Percentiles rank a stretch among this genome's conserved stretches.
phyloP scores from a whole-genome alignment of 2,888 invertebrate genomes.

The Stegana nigrithorax region DNA sequence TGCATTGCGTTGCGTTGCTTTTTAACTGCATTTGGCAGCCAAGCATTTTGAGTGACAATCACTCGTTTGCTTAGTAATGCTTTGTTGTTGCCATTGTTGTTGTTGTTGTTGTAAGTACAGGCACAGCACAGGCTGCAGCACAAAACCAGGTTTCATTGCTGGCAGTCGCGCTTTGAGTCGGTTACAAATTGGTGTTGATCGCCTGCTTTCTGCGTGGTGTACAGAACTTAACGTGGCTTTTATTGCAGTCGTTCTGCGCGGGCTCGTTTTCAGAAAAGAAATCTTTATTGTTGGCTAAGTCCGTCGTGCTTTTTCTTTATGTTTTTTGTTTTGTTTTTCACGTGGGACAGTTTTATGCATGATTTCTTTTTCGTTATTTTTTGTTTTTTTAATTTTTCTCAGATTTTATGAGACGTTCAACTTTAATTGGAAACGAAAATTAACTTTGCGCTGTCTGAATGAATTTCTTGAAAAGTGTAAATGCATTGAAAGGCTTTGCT shows the following conservation, averaged over 20 bases:
- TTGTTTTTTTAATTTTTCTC: neutral
- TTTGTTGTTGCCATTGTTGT: neutral
- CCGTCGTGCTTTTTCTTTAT: neutral
- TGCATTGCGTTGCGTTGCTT: neutral
- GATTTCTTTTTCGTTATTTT: neutral
- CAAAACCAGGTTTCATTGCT: no score
- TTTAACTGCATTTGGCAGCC: slow-evolving; percentile 4
- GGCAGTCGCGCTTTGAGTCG: neutral
- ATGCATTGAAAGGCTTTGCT: no score
- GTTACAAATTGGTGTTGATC: slow-evolving; percentile 4
- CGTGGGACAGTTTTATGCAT: slow-evolving; percentile 4
- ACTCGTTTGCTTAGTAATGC: neutral
- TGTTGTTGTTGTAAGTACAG: no score
- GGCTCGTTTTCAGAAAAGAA: neutral
- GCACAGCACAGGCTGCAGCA: no score
- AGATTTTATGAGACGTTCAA: neutral
- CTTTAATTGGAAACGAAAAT: slow-evolving; percentile 12
- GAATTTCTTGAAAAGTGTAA: neutral
- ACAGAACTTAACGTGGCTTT: neutral
- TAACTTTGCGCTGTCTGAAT: neutral
- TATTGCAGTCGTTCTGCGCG: neutral
- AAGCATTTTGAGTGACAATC: slow-evolving; percentile 3
- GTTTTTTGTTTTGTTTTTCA: neutral
- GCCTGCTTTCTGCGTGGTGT: neutral
- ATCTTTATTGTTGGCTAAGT: no score